phyloP scores from a whole-genome alignment of 2,888 invertebrate genomes.

The Antheraea yamamai region DNA sequence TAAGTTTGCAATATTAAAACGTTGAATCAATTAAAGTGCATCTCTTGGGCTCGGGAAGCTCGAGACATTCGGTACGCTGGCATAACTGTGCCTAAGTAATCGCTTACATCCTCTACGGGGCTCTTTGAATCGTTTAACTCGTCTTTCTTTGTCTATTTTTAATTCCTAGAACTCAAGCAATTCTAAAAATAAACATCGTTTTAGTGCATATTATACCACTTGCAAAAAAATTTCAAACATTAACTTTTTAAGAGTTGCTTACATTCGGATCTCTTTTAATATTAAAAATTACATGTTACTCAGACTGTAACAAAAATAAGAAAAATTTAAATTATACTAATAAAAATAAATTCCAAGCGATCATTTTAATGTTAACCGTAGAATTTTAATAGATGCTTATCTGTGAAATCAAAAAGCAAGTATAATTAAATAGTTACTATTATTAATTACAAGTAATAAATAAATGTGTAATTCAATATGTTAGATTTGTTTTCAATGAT shows the following conservation, averaged over 20 bases:
- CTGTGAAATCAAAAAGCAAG: background rate
- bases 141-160: constrained; percentile 17
- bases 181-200: background rate
- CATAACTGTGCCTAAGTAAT: constrained; percentile 66
- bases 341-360: background rate
- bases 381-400: background rate
- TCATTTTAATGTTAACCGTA: background rate
- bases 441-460: background rate
- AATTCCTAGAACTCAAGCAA: background rate
- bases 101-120: constrained; percentile 65
- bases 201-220: background rate
- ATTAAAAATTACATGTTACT: background rate
- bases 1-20: background rate
- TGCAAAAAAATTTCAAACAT: background rate
- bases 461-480: background rate
- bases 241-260: background rate
- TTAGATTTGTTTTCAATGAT: background rate
- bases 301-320: background rate
- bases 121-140: constrained; percentile 48
- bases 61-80: constrained; percentile 30
- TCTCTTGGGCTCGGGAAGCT: too few relatives aligned
- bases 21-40: constrained; percentile 12
- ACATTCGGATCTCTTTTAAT: background rate
- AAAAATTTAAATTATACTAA: background rate
- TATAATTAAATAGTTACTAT: background rate